Evolutionary conservation across 2,888 invertebrate species (phyloP).

Genomic region (Ommatoiulus sabulosus): DNA sequence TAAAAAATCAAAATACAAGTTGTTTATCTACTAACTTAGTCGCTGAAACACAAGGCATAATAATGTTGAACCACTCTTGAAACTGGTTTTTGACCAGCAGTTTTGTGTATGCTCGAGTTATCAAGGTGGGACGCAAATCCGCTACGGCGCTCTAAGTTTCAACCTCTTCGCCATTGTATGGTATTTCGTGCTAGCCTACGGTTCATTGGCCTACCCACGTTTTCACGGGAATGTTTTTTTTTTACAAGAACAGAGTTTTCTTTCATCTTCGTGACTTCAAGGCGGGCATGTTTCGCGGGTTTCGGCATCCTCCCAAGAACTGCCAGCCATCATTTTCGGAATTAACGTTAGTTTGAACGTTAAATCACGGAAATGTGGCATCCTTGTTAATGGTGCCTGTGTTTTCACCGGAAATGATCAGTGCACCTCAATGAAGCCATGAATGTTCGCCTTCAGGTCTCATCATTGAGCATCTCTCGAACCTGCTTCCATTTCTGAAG

Average conservation of each 20-base stretch:
- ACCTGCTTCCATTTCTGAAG: not conserved
- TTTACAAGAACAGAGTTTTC: not conserved
- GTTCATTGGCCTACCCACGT: constrained; percentile 25
- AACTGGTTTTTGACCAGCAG: not conserved
- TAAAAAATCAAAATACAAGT: not conserved
- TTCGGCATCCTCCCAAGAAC: not conserved
- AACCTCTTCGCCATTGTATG: not conserved
- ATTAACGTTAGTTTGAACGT: not conserved
- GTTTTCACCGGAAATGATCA: not conserved
- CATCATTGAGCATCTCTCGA: not conserved
- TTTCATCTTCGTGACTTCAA: not conserved
- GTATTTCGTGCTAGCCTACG: not conserved
- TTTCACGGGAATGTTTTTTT: not conserved
- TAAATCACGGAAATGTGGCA: not conserved
- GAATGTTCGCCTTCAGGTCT: not conserved
- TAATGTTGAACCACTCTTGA: not conserved
- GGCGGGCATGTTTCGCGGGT: not conserved
- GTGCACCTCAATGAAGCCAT: not conserved
- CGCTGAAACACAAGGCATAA: not conserved
- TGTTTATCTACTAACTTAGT: not conserved
- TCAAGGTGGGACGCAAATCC: not conserved
- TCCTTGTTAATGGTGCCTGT: not conserved
- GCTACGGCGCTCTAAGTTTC: constrained; percentile 3
- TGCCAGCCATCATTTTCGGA: not conserved
- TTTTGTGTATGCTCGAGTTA: not conserved